These are phyloP conservation scores for Goniozus legneri DNA, from an alignment of 1,140 invertebrate genomes.

Conservation along the genomic window DNA sequence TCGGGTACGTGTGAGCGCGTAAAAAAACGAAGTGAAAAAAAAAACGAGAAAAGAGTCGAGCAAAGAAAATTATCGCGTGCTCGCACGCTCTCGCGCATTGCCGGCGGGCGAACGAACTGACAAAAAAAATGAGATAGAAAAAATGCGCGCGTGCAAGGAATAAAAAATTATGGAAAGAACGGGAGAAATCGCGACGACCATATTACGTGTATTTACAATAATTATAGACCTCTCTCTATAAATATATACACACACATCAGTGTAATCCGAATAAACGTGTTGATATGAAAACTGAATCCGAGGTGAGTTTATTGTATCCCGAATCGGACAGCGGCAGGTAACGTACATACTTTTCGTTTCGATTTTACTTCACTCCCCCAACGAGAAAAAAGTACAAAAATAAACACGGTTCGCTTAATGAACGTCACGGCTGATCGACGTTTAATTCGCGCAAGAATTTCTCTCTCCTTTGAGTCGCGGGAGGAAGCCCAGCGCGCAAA, in stretches of 20 bases:
- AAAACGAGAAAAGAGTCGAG: conserved; percentile 15
- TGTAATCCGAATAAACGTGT: conserved; percentile 49
- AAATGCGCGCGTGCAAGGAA: conserved; percentile 8
- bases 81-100: too few species aligned
- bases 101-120: too few species aligned
- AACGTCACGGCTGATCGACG: conserved; percentile 44
- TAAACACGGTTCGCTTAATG: conserved; percentile 32
- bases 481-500: conserved; percentile 30
- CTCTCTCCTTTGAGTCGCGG: conserved; percentile 29
- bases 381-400: conserved; percentile 23
- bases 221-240: conserved; percentile 37
- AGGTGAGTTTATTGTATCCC: too few species aligned
- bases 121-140: too few species aligned
- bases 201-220: conserved; percentile 47
- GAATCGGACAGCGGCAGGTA: too few species aligned
- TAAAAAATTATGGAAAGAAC: conserved; percentile 9
- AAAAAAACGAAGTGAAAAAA: conserved; percentile 10
- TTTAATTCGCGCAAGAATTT: conserved; percentile 46
- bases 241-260: conserved; percentile 41
- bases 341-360: too few species aligned
- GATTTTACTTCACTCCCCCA: too few species aligned
- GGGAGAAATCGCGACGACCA: conserved; percentile 37
- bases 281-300: conserved; percentile 37
- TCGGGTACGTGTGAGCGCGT: too few species aligned
- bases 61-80: too few species aligned